Evolutionary conservation across 2,113 vertebrate species (phyloP).

Genomic region (Platysteira castanea): DNA sequence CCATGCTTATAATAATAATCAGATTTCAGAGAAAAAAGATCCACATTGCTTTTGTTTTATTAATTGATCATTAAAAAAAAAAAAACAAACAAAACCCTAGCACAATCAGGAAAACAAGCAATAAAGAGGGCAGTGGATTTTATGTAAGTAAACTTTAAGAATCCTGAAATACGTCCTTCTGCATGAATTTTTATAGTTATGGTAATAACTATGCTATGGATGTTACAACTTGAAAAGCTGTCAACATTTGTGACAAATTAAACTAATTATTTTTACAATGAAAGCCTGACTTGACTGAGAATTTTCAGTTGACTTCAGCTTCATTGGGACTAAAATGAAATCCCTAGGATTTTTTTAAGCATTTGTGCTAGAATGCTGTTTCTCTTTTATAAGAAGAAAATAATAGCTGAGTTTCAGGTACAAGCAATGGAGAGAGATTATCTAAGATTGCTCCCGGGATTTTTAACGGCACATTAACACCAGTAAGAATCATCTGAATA

Average conservation of each 20-base stretch:
- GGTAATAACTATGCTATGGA: not conserved
- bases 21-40: not conserved
- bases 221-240: not conserved
- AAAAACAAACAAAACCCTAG: not conserved
- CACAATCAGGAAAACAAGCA: not conserved
- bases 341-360: not conserved
- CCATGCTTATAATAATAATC: not conserved
- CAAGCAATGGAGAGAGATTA: not conserved
- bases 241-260: slow-evolving; percentile 1
- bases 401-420: not conserved
- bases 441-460: not conserved
- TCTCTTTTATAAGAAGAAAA: not conserved
- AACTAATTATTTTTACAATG: not conserved
- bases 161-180: not conserved
- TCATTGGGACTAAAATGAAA: not conserved
- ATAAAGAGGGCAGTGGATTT: not conserved
- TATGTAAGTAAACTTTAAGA: not conserved
- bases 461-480: not conserved
- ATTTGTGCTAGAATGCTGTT: not conserved
- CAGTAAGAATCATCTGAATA: not conserved
- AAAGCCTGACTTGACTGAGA: not conserved
- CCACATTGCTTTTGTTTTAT: not conserved
- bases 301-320: not conserved
- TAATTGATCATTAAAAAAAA: not conserved
- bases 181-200: not conserved